phyloP scores from a whole-genome alignment of 2,888 invertebrate genomes.

The Hyles lineata region DNA sequence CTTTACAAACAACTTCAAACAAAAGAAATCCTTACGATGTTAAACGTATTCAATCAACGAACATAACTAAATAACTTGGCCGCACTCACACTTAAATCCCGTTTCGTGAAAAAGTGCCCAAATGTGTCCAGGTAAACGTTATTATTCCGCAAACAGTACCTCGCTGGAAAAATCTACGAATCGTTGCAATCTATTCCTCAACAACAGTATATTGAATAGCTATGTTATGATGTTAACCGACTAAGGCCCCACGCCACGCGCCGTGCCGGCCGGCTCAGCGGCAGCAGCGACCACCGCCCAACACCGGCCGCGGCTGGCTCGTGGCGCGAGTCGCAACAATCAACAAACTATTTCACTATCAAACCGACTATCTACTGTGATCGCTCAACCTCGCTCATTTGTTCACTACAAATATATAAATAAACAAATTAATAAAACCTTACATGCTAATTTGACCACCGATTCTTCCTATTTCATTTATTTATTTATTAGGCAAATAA shows the following conservation, averaged over 20 bases:
- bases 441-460: not conserved
- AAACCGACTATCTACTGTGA: too few relatives aligned
- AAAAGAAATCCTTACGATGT: not conserved
- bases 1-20: not conserved
- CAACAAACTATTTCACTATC: too few relatives aligned
- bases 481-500: not conserved
- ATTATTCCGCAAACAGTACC: not conserved
- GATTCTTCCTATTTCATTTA: not conserved
- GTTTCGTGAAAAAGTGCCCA: not conserved
- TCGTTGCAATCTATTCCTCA: not conserved
- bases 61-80: not conserved
- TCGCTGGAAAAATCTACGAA: not conserved
- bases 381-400: not conserved
- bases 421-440: constrained; percentile 3
- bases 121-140: not conserved
- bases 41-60: not conserved
- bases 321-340: not conserved
- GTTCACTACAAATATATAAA: constrained; percentile 6
- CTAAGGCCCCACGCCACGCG: not conserved
- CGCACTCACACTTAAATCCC: constrained; percentile 2
- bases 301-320: too few relatives aligned
- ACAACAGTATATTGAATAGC: not conserved
- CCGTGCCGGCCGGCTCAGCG: not conserved
- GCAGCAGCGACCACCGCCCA: too few relatives aligned
- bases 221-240: not conserved